Evolutionary conservation across 2,888 invertebrate species (phyloP).

Genomic region (Eristalis arbustorum): DNA sequence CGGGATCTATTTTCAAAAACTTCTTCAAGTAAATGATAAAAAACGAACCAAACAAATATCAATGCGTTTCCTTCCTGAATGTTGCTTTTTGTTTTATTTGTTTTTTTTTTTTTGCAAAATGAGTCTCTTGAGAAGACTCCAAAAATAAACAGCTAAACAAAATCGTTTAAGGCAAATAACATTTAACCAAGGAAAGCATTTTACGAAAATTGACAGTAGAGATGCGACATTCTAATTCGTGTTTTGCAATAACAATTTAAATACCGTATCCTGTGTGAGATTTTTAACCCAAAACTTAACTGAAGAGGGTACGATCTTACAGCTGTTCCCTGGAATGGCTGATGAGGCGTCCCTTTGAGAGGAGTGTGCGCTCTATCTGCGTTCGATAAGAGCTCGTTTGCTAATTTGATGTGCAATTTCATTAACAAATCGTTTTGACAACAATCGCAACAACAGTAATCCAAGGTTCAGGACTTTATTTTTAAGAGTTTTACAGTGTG

Average conservation of each 20-base stretch:
- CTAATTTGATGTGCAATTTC: slow-evolving; percentile 4
- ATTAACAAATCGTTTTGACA: slow-evolving; percentile 20
- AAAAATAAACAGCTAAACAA: background rate
- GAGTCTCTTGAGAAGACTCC: background rate
- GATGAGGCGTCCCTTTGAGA: background rate
- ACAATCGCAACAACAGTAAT: background rate
- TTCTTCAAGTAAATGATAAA: slow-evolving; percentile 93
- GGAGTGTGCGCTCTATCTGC: background rate
- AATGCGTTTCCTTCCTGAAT: slow-evolving; percentile 11
- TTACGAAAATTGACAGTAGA: background rate
- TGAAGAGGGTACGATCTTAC: background rate
- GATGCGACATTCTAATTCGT: background rate
- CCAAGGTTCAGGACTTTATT: background rate
- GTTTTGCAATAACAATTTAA: slow-evolving; percentile 23
- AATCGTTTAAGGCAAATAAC: background rate
- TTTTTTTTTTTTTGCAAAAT: background rate
- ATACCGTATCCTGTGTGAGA: slow-evolving; percentile 14
- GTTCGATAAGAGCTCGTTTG: slow-evolving; percentile 21
- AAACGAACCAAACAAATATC: background rate
- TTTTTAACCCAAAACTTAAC: background rate
- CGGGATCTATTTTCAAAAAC: slow-evolving; percentile 96
- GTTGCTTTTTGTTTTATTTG: slow-evolving; percentile 27
- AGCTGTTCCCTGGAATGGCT: background rate
- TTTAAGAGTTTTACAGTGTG: too few relatives aligned
- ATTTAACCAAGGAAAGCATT: background rate